Percentiles rank a stretch among this genome's conserved stretches.
phyloP scores from a whole-genome alignment of 2,888 invertebrate species.

The Gastrophysa polygoni region DNA sequence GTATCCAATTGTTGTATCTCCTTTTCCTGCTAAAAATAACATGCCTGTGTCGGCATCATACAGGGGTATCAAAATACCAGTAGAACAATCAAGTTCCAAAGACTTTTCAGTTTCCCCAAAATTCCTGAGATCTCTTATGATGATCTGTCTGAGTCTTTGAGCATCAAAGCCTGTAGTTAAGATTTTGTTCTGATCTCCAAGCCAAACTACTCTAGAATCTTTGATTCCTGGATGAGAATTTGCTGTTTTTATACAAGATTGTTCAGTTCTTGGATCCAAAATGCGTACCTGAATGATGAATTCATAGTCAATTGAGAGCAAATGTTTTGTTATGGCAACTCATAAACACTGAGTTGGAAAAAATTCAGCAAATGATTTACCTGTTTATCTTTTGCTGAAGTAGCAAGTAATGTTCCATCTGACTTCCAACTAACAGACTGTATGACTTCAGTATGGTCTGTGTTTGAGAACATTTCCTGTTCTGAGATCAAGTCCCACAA shows the following conservation, averaged over 20 bases:
- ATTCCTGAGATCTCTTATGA: constrained; percentile 85
- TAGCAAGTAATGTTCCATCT: constrained; percentile 81
- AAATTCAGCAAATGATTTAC: constrained; percentile 17
- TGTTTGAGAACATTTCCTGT: constrained; percentile 77
- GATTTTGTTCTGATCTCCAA: constrained; percentile 82
- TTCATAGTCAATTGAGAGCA: not conserved
- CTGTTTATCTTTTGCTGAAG: constrained; percentile 91
- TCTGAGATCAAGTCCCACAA: constrained; percentile 87
- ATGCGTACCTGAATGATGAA: constrained; percentile 66
- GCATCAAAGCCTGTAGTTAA: constrained; percentile 91
- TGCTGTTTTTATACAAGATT: constrained; percentile 66
- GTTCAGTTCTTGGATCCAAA: constrained; percentile 77
- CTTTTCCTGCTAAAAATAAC: constrained; percentile 94
- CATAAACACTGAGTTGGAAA: too few relatives aligned
- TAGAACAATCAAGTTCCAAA: constrained; percentile 82
- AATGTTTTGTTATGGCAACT: too few relatives aligned
- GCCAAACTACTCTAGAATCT: constrained; percentile 90
- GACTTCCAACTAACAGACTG: constrained; percentile 91
- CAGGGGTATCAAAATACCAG: constrained; percentile 89
- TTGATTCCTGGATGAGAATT: constrained; percentile 89
- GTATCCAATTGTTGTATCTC: constrained; percentile 87
- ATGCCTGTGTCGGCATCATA: constrained; percentile 94
- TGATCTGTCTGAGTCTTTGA: constrained; percentile 84
- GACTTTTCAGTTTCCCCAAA: constrained; percentile 78
- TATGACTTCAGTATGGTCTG: constrained; percentile 79